Percentiles rank a stretch among this genome's conserved stretches.
phyloP scores from a whole-genome alignment of 2,888 invertebrate species.

The Cantharis lateralis region DNA sequence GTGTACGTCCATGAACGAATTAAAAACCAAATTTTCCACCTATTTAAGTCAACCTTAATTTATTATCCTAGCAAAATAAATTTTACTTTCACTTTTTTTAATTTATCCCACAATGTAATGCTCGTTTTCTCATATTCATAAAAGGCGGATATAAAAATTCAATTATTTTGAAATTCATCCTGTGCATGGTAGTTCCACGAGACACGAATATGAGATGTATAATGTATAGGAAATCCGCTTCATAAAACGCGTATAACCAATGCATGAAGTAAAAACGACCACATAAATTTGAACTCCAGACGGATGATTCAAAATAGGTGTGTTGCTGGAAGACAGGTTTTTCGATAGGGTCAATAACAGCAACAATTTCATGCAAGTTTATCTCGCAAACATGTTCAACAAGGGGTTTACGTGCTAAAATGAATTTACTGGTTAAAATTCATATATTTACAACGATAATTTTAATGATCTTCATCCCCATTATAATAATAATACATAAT shows the following conservation, averaged over 20 bases:
- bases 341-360: slow-evolving; percentile 15
- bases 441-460: background rate
- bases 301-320: slow-evolving; percentile 21
- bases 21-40: background rate
- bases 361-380: background rate
- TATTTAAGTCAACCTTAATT: background rate
- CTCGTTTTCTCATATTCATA: background rate
- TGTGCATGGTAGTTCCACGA: background rate
- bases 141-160: slow-evolving; percentile 1
- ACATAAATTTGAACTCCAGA: slow-evolving; percentile 8
- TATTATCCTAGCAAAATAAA: background rate
- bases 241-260: background rate
- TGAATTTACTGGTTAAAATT: background rate
- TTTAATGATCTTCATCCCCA: background rate
- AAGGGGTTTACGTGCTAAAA: background rate
- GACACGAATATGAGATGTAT: background rate
- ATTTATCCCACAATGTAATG: background rate
- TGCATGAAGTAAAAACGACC: slow-evolving; percentile 10
- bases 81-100: background rate
- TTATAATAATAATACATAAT: background rate
- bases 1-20: background rate
- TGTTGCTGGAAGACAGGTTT: slow-evolving; percentile 21
- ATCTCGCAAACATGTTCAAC: slow-evolving; percentile 4
- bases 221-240: slow-evolving; percentile 10
- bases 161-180: background rate